phyloP scores from a whole-genome alignment of 37 sponge, comb jelly and placozoan genomes.

The Bolinopsis microptera region DNA sequence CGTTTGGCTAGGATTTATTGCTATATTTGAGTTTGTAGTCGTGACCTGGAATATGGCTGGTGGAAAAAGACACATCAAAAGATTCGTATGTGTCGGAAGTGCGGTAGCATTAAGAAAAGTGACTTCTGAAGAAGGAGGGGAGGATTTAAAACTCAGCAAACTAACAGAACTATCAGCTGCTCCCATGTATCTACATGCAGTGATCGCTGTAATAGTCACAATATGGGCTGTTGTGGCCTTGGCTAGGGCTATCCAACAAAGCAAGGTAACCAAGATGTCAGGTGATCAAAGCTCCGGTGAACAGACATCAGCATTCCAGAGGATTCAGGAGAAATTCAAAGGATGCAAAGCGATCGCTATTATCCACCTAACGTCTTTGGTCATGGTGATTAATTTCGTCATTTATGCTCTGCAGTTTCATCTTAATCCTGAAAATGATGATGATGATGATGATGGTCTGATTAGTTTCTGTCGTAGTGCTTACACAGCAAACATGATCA shows the following conservation, averaged over 20 bases:
- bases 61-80: not conserved
- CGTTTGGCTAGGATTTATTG: not conserved
- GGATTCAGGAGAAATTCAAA: not conserved
- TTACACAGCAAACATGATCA: not conserved
- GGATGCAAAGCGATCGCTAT: not conserved
- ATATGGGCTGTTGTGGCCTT: not conserved
- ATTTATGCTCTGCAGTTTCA: no score
- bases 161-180: not conserved
- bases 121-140: not conserved
- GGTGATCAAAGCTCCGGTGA: not conserved
- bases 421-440: no score
- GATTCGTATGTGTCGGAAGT: not conserved
- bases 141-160: not conserved
- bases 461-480: not conserved
- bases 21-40: not conserved
- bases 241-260: not conserved
- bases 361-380: not conserved
- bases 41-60: not conserved
- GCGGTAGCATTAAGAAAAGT: no score
- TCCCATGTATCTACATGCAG: not conserved
- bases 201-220: not conserved
- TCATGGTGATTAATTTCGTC: not conserved
- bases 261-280: not conserved
- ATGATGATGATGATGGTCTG: no score
- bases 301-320: not conserved